Conservation (phyloP, 2,113 vertebrate species). For the Grammomys dolichurus region DNA sequence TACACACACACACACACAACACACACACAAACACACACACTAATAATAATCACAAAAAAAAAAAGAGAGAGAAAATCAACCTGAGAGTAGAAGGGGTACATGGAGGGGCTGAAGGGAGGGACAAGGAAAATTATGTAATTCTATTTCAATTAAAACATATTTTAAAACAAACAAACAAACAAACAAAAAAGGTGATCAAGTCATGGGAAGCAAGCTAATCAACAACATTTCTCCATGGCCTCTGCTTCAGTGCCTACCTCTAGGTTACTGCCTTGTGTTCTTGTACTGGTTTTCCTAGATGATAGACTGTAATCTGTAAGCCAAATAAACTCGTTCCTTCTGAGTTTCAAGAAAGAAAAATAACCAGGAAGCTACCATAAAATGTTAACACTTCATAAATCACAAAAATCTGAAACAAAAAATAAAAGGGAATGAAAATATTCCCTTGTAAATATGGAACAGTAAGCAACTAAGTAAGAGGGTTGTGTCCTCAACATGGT, state of each 20-base stretch:
- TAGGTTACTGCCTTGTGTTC: not conserved
- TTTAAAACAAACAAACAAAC: not conserved
- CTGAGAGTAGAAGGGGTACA: not conserved
- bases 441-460: not conserved
- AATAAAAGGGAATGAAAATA: not conserved
- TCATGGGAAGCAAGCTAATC: not conserved
- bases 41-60: not conserved
- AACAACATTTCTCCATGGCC: too few relatives aligned
- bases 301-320: not conserved
- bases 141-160: not conserved
- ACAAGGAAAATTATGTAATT: not conserved
- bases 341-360: not conserved
- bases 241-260: not conserved
- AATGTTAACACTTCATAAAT: not conserved
- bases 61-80: not conserved
- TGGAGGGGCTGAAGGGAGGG: not conserved
- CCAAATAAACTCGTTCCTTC: not conserved
- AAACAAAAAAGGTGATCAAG: not conserved
- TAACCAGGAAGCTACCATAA: not conserved
- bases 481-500: conserved; percentile 60
- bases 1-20: not conserved
- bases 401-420: not conserved
- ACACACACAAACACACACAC: not conserved
- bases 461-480: not conserved
- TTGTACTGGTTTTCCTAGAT: not conserved